These are phyloP conservation scores for Amaurobius ferox DNA, from an alignment of 2,888 invertebrate genomes.

Conservation along the genomic window DNA sequence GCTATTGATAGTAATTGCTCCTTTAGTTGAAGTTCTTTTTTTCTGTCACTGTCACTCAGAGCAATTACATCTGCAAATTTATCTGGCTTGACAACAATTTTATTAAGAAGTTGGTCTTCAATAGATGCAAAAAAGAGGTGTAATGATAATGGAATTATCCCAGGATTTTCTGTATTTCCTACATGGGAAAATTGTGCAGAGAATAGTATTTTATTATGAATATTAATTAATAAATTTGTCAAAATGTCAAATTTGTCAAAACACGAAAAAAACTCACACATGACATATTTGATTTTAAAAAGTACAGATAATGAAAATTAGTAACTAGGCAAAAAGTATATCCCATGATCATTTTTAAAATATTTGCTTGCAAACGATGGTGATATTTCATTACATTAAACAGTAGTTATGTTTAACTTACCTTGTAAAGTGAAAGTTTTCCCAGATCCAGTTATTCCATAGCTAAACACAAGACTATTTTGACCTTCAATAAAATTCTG, in stretches of 20 bases:
- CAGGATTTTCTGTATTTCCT: slow-evolving; percentile 79
- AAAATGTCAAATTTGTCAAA: too few relatives aligned
- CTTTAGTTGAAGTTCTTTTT: background rate
- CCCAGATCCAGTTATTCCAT: slow-evolving; percentile 93
- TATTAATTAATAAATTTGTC: too few relatives aligned
- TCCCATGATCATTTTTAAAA: too few relatives aligned
- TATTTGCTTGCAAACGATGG: too few relatives aligned
- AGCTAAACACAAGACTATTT: slow-evolving; percentile 88
- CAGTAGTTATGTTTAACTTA: slow-evolving; percentile 75
- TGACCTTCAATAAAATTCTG: slow-evolving; percentile 82
- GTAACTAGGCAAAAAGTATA: too few relatives aligned
- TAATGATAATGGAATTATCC: slow-evolving; percentile 81
- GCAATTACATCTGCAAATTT: slow-evolving; percentile 31
- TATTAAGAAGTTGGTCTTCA: slow-evolving; percentile 76
- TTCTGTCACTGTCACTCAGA: background rate
- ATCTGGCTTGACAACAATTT: slow-evolving; percentile 76
- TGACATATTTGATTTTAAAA: too few relatives aligned
- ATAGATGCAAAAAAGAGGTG: slow-evolving; percentile 78
- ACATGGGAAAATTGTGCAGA: background rate
- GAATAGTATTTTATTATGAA: too few relatives aligned
- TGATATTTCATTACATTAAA: too few relatives aligned
- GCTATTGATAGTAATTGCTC: background rate
- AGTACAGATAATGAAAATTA: too few relatives aligned
- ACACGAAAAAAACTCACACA: too few relatives aligned
- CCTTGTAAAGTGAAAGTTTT: slow-evolving; percentile 88